A percentile compares a stretch with the other conserved stretches of the same genome.
Evolutionary conservation across 1,140 invertebrate genomes (phyloP).

Genomic region (Arctopsyche grandis): DNA sequence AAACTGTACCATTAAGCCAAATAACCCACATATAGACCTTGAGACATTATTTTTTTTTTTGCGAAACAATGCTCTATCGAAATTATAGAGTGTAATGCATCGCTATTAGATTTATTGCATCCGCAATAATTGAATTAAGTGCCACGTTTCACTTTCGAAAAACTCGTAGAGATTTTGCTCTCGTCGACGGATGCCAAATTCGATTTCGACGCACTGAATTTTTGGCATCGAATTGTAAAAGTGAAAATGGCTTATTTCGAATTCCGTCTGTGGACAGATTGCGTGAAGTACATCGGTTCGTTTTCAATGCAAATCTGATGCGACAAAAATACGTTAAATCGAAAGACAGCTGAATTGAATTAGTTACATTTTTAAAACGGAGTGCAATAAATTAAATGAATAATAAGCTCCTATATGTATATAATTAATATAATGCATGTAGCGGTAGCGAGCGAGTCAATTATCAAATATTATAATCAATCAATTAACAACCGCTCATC

Average conservation of each 20-base stretch:
- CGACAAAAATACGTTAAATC: too few relatives aligned
- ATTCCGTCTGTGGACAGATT: neutral
- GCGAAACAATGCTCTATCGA: neutral
- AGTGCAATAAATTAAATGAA: too few relatives aligned
- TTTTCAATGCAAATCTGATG: too few relatives aligned
- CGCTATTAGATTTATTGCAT: neutral
- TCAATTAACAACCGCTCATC: neutral
- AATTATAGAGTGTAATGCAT: too few relatives aligned
- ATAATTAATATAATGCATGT: neutral
- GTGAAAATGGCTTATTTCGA: constrained; percentile 12
- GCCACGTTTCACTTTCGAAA: neutral
- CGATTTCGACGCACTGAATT: constrained; percentile 4
- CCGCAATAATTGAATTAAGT: neutral
- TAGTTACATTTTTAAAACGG: too few relatives aligned
- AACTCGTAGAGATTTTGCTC: neutral
- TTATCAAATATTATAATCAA: neutral
- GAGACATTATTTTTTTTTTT: neutral
- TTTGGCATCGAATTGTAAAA: neutral
- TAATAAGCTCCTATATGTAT: too few relatives aligned
- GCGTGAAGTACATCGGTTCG: too few relatives aligned
- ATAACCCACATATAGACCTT: neutral
- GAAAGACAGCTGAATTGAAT: too few relatives aligned
- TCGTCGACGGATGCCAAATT: constrained; percentile 2
- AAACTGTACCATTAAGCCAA: neutral
- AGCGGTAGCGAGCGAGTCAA: neutral